phyloP scores from a whole-genome alignment of 2,888 invertebrate genomes.

The Tanytarsus gracilentus region DNA sequence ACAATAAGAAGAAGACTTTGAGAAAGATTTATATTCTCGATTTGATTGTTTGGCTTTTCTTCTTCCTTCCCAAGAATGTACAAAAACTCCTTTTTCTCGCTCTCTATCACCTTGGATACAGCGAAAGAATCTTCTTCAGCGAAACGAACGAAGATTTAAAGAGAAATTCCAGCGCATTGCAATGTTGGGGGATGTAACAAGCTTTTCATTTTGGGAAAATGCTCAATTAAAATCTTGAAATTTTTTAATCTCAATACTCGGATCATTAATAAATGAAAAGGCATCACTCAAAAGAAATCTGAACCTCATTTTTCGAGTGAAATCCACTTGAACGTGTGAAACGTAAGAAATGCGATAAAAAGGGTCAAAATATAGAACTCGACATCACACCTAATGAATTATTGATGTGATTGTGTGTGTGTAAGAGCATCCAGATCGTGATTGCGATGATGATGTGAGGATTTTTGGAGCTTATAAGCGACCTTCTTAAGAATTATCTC shows the following conservation, averaged over 20 bases:
- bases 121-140: background rate
- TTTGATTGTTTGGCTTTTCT: slow-evolving; percentile 21
- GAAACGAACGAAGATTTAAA: background rate
- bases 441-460: background rate
- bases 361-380: background rate
- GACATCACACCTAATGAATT: background rate
- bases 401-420: background rate
- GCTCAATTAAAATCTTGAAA: slow-evolving; percentile 21
- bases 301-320: too few relatives aligned
- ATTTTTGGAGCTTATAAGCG: background rate
- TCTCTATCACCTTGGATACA: background rate
- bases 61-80: too few relatives aligned
- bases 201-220: slow-evolving; percentile 19
- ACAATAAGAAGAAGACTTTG: slow-evolving; percentile 15
- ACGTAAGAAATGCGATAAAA: background rate
- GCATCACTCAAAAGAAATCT: too few relatives aligned
- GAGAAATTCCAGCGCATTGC: background rate
- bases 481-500: background rate
- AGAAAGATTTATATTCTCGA: slow-evolving; percentile 25
- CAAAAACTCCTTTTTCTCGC: background rate
- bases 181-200: slow-evolving; percentile 8
- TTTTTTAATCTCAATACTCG: too few relatives aligned
- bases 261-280: too few relatives aligned
- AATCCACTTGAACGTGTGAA: background rate
- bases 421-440: background rate